Conservation (phyloP, 30 jellyfish, hydroid and myxozoan genomes). For the Morbakka virulenta region DNA sequence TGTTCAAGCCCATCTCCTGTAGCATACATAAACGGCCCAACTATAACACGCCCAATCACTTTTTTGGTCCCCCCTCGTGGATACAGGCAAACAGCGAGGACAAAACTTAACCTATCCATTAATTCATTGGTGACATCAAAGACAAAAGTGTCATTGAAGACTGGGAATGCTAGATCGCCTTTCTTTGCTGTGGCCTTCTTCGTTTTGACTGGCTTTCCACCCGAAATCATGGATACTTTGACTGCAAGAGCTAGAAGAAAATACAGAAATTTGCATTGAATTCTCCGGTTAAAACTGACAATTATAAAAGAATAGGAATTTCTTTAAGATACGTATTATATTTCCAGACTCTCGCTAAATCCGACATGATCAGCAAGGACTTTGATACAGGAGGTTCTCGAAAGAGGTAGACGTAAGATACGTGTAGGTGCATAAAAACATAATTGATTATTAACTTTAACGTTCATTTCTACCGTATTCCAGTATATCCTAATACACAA, state of each 20-base stretch:
- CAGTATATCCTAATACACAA: too few species aligned
- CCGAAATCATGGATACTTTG: conserved; percentile 65
- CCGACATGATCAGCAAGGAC: too few species aligned
- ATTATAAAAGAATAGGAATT: too few species aligned
- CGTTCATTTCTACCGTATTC: too few species aligned
- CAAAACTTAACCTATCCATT: conserved; percentile 76
- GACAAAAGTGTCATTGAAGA: conserved; percentile 87
- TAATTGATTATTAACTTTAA: too few species aligned
- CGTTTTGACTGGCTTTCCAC: conserved; percentile 73
- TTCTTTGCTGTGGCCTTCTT: conserved; percentile 63
- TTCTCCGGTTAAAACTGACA: too few species aligned
- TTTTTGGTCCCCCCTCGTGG: conserved; percentile 72
- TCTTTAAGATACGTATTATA: too few species aligned
- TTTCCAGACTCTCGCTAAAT: too few species aligned
- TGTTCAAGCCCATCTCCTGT: conserved; percentile 93
- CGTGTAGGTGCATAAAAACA: too few species aligned
- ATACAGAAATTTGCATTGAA: background rate
- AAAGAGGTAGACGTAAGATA: too few species aligned
- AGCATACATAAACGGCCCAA: conserved; percentile 95
- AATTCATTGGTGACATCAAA: conserved; percentile 71
- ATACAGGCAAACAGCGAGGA: conserved; percentile 68
- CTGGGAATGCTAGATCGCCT: conserved; percentile 64
- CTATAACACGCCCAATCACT: conserved; percentile 63
- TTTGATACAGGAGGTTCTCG: too few species aligned
- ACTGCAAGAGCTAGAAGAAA: conserved; percentile 73